Percentiles rank a stretch among this genome's conserved stretches.
phyloP scores from a whole-genome alignment of 2,797 vertebrate genomes.

The Oreochromis mossambicus region DNA sequence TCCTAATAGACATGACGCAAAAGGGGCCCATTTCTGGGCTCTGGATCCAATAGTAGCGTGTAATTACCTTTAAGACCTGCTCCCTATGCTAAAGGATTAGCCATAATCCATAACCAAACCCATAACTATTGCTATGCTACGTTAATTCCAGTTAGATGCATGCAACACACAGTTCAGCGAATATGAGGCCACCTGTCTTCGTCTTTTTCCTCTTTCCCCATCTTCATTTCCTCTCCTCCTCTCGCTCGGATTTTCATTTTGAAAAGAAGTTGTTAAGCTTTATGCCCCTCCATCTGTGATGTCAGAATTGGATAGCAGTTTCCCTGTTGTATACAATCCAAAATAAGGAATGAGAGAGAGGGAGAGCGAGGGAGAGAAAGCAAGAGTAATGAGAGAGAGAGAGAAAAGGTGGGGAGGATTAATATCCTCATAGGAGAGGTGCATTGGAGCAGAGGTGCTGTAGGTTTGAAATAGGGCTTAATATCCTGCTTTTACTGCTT shows the following conservation, averaged over 20 bases:
- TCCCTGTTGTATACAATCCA: constrained; percentile 30
- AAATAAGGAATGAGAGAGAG: neutral
- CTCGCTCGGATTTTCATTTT: constrained; percentile 23
- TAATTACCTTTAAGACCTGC: constrained; percentile 73
- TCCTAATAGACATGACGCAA: constrained; percentile 53
- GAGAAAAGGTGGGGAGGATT: constrained; percentile 37
- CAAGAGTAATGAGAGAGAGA: neutral
- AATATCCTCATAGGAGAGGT: constrained; percentile 58
- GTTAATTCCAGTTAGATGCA: constrained; percentile 58
- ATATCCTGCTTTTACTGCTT: constrained; percentile 66
- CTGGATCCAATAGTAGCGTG: constrained; percentile 68
- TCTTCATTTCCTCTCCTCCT: neutral
- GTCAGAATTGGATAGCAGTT: constrained; percentile 33
- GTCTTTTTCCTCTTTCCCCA: neutral
- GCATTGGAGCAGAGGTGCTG: constrained; percentile 53
- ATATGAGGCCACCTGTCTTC: constrained; percentile 20
- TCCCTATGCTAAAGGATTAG: constrained; percentile 71
- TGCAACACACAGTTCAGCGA: constrained; percentile 26
- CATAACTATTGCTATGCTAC: constrained; percentile 63
- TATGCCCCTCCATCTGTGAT: constrained; percentile 22
- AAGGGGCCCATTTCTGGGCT: constrained; percentile 50
- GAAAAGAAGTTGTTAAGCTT: constrained; percentile 43
- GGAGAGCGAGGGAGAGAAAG: neutral
- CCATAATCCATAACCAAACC: constrained; percentile 71
- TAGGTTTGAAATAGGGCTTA: constrained; percentile 69